Conservation (phyloP, 2,797 vertebrate genomes). For the Platalea minor region DNA sequence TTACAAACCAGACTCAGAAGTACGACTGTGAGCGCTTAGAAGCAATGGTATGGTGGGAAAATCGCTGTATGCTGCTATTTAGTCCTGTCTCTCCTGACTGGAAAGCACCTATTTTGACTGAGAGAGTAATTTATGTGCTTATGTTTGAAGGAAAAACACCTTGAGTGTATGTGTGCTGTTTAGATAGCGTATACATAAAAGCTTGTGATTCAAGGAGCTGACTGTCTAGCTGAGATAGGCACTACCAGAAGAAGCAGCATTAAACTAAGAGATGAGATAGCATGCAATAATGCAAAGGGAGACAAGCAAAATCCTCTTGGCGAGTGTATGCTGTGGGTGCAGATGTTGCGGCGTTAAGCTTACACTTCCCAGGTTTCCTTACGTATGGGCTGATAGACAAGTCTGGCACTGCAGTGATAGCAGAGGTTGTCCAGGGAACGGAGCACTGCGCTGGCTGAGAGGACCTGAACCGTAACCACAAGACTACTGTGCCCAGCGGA, state of each 20-base stretch:
- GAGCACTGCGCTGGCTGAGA: neutral
- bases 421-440: neutral
- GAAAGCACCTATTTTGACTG: constrained; percentile 17
- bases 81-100: neutral
- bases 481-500: neutral
- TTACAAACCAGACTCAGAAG: neutral
- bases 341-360: neutral
- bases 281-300: constrained; percentile 24
- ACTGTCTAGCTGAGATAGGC: constrained; percentile 41
- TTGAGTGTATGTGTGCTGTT: constrained; percentile 7
- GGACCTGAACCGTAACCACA: neutral
- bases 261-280: constrained; percentile 49
- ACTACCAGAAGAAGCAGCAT: constrained; percentile 4
- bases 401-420: neutral
- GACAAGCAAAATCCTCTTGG: constrained; percentile 5
- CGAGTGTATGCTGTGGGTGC: neutral
- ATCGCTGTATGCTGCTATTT: neutral
- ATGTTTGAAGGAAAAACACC: constrained; percentile 28
- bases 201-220: constrained; percentile 2
- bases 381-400: neutral
- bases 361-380: neutral
- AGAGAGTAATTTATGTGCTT: neutral
- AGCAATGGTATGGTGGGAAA: neutral
- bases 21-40: neutral
- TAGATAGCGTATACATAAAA: constrained; percentile 42